Evolutionary conservation across 1,140 invertebrate genomes (phyloP), one percentile per base, ranked within the genome.

Genomic region (Cheumatopsyche charites): DNA sequence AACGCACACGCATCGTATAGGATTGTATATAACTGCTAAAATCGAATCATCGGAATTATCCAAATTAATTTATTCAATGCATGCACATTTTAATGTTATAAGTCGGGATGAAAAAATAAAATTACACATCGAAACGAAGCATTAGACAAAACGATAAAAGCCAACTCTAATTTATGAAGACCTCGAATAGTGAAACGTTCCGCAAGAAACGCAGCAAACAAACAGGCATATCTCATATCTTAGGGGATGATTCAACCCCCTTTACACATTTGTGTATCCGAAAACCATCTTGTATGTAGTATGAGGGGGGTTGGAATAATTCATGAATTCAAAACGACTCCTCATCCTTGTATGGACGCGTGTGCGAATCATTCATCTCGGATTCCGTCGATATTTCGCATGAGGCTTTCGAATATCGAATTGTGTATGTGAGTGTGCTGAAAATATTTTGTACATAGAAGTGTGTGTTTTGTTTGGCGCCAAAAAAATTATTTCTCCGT

Each of bases 311-410:
- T 19, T 26, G 23, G 62, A 63, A 63, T 63, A 63, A 63, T 63
- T 63, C 62, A 63, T 63, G 62, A 63, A 63, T 63, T 63, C 62
- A 63, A 63, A 63, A 63, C 62, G 62, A 63, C 62, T 42, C 62
- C 41, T 63, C 41, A 63, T 63, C n/a, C 29, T 12, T 4, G 29
- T 9, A n/a, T n/a, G n/a, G 3, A 9, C 29, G 29, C 29, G 29
- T 1, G 9, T 5, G 55, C 12, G 47, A 43, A 43, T 63, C 62
- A 63, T 63, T 43, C 62, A 63, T 63, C 62, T 63, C 42, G 62
- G 62, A 63, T 63, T 63, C 62, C 23, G 19, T 29, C 62, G 23
- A 63, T 63, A 43, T 41, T 43, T 63, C 62, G n/a, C 29, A 41
- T 23, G 15, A 25, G 62, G 41, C 41, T 15, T 63, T 21, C n/a